Base-by-base conservation (phyloP, 2,113 vertebrate genomes). In the Tachuris rubrigastra region DNA sequence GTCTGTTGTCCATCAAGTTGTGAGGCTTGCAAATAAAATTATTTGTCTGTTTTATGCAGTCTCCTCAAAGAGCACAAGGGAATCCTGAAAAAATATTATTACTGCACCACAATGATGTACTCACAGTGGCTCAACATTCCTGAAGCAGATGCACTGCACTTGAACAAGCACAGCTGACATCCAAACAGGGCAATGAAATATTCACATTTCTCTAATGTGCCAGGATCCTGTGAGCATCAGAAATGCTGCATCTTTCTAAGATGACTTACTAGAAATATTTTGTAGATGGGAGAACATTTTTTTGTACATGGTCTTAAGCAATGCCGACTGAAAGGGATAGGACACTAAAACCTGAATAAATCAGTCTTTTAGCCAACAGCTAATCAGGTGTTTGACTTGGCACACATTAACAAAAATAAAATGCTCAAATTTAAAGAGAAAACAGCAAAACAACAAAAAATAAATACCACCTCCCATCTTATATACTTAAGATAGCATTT, bases 141-240 rank as follows among this genome's bases (percentile, higher is more conserved):
- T 80, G 67, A 42, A 47, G 63, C 35, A 93, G 77, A 82, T 82
- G 78, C 47, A 69, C 44, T 25, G 72, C 63, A 80, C 85, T 58
- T 4, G 4, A 82, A 83, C 19, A 93, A 80, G 87, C 72, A 74
- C 79, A 93, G 86, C 59, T 89, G 72, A 81, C 76, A 77, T 58
- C 90, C 68, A 90, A 80, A 89, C 21, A 80, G 42, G n/a, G 46
- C n/a, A 94, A 35, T 50, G 42, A 90, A 93, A 91, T 55, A 93
- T 35, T 80, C 71, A 78, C n/a, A 71, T 85, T 58, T 92, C 69
- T 87, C 72, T 89, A 85, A 62, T 6, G n/a, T 35, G 89, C n/a
- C 69, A 53, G 66, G 56, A 87, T 65, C 58, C 62, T 55, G 55
- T 72, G 78, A 93, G 87, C 87, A 95, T 56, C 69, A 92, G 49